phyloP scores from a whole-genome alignment of 1,140 invertebrate genomes.

The Aphis gossypii region DNA sequence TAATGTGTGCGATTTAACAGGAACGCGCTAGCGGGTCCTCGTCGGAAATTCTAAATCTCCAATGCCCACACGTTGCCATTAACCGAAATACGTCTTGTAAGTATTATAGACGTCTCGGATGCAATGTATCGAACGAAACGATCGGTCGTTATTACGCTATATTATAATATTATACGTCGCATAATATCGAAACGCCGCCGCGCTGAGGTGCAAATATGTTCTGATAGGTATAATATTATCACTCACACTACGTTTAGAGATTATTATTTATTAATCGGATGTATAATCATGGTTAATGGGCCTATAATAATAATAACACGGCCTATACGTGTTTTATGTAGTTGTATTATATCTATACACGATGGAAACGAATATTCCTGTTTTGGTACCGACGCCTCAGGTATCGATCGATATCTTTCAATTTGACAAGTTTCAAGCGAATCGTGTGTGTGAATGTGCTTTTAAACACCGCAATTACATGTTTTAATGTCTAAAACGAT shows the following conservation, averaged over 20 bases:
- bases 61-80: slow-evolving; percentile 30
- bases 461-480: not conserved
- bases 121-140: not conserved
- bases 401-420: slow-evolving; percentile 10
- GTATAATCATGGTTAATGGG: not conserved
- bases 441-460: not conserved
- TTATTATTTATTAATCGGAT: slow-evolving; percentile 38
- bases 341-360: not conserved
- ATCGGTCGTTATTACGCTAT: not conserved
- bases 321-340: not conserved
- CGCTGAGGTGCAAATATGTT: not conserved
- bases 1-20: not conserved
- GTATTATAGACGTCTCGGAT: not conserved
- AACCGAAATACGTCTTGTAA: not conserved
- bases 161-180: not conserved
- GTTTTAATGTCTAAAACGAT: slow-evolving; percentile 20
- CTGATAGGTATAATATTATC: not conserved
- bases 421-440: slow-evolving; percentile 24
- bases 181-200: not conserved
- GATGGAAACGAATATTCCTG: not conserved
- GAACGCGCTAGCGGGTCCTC: not conserved
- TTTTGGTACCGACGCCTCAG: slow-evolving; percentile 41
- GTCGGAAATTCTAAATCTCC: not conserved
- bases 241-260: not conserved
- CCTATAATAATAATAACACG: slow-evolving; percentile 28